Percentiles rank a stretch among this genome's conserved stretches.
Evolutionary conservation across 2,113 vertebrate species (phyloP).

Genomic region (Thermophis baileyi): DNA sequence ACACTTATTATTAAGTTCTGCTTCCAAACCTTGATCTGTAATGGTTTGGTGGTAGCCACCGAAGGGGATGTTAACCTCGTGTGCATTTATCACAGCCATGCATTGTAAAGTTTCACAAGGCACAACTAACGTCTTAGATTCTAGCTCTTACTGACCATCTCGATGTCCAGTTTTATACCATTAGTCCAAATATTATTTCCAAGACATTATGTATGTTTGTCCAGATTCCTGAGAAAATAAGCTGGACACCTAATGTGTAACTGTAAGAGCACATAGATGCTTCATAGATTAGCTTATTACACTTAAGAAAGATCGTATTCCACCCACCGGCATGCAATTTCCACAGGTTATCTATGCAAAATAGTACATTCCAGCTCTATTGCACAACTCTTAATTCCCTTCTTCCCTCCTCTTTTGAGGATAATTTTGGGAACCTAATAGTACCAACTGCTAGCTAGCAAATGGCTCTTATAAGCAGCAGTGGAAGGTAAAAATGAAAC

Average conservation of each 20-base stretch:
- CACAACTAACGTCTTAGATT: background rate
- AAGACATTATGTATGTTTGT: background rate
- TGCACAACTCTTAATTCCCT: background rate
- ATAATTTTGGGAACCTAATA: background rate
- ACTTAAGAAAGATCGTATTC: constrained; percentile 6
- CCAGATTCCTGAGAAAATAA: background rate
- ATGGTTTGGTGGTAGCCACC: background rate
- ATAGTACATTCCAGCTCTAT: background rate
- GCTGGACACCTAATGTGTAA: background rate
- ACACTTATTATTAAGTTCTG: background rate
- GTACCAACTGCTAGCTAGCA: background rate
- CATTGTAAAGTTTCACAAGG: background rate
- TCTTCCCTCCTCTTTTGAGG: background rate
- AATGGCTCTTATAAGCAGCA: background rate
- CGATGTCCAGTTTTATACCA: background rate
- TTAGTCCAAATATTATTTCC: background rate
- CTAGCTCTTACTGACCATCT: background rate
- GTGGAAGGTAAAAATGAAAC: background rate
- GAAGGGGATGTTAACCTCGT: background rate
- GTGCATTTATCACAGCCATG: background rate
- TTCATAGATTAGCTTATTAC: background rate
- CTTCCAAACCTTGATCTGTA: background rate
- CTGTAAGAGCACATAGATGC: accelerated
- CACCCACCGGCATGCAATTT: background rate
- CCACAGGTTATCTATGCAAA: constrained; percentile 47